These are phyloP conservation scores for Pontoporia blainvillei DNA, from an alignment of 2,113 vertebrate species.

Conservation along the genomic window DNA sequence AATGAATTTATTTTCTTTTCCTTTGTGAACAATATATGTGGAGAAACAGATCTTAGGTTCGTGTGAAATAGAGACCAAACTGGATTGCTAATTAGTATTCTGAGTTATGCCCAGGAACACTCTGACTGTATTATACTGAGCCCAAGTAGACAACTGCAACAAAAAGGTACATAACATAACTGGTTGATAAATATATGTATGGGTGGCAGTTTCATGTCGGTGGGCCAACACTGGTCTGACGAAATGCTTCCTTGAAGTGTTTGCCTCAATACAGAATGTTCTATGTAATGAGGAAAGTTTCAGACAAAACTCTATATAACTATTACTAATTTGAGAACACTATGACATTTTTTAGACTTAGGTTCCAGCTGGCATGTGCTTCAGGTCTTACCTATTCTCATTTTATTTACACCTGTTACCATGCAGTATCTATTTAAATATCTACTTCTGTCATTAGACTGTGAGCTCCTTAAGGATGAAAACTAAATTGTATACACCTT, in stretches of 20 bases:
- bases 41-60: neutral
- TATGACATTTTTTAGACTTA: neutral
- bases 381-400: neutral
- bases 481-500: neutral
- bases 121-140: neutral
- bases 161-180: neutral
- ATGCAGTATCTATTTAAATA: neutral
- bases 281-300: neutral
- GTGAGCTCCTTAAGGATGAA: neutral
- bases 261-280: slow-evolving; percentile 19
- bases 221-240: neutral
- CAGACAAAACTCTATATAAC: neutral
- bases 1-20: slow-evolving; percentile 36
- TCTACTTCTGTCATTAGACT: neutral
- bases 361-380: neutral
- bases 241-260: slow-evolving; percentile 4
- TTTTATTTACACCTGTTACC: neutral
- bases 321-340: neutral
- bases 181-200: neutral
- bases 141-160: neutral
- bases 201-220: neutral
- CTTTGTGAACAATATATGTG: slow-evolving; percentile 40
- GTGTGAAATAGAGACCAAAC: neutral
- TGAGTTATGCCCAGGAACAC: slow-evolving; percentile 12
- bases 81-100: neutral